Percentiles rank a stretch among this genome's conserved stretches.
Evolutionary conservation across 2,888 invertebrate species (phyloP).

Genomic region (Brachyopa scutellaris): DNA sequence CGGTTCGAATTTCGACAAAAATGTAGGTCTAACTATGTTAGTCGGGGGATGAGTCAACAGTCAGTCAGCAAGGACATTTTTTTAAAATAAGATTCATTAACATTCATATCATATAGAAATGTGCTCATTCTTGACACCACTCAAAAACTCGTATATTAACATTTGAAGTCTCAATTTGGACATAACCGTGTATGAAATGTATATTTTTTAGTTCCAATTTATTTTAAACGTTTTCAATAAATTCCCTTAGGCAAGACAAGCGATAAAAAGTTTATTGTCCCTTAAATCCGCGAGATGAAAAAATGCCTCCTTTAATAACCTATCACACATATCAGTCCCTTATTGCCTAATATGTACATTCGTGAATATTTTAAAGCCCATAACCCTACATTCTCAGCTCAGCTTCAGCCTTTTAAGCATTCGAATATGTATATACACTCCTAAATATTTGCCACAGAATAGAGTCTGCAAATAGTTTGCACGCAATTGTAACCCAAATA

Average conservation of each 20-base stretch:
- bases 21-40: no score
- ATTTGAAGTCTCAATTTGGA: not conserved
- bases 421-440: not conserved
- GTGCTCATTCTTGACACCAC: no score
- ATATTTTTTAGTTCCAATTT: conserved; percentile 17
- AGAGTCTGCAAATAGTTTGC: conserved; percentile 29
- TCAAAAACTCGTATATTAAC: no score
- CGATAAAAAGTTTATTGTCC: conserved; percentile 15
- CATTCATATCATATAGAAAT: no score
- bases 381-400: not conserved
- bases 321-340: conserved; percentile 13
- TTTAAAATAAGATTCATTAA: no score
- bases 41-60: no score
- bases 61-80: no score
- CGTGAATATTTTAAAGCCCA: conserved; percentile 52
- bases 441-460: not conserved
- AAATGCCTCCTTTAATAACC: not conserved
- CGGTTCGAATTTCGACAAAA: no score
- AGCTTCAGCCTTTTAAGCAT: not conserved
- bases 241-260: not conserved
- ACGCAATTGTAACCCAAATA: conserved; percentile 48
- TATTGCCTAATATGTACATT: not conserved
- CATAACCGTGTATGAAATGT: not conserved
- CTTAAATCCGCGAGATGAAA: not conserved
- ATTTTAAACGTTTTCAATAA: conserved; percentile 26